These are phyloP conservation scores for Phrynocephalus versicolor DNA, from an alignment of 2,113 vertebrate species.

Conservation along the genomic window DNA sequence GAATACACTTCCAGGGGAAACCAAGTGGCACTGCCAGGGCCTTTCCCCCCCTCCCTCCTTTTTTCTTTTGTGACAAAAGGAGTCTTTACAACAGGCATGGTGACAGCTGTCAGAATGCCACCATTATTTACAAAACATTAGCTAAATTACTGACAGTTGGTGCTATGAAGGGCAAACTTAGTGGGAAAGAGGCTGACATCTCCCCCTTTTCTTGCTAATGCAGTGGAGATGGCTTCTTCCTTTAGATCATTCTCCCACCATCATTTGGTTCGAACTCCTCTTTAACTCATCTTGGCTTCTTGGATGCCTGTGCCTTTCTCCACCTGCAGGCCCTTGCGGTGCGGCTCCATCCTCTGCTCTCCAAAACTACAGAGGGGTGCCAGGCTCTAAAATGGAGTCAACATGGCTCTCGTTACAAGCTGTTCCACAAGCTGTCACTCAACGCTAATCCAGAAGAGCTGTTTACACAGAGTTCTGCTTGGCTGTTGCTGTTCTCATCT, in stretches of 20 bases:
- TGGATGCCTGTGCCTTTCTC: not conserved
- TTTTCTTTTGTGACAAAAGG: constrained; percentile 67
- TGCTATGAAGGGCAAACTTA: constrained; percentile 57
- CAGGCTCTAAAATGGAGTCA: constrained; percentile 19
- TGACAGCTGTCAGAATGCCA: constrained; percentile 80
- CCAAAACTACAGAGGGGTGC: not conserved
- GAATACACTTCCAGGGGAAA: constrained; percentile 55
- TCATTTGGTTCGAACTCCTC: not conserved
- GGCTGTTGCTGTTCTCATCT: not conserved
- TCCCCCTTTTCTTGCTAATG: constrained; percentile 27
- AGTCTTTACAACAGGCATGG: constrained; percentile 68
- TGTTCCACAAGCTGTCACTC: constrained; percentile 15
- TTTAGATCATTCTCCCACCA: fast-evolving
- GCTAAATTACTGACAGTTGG: constrained; percentile 81
- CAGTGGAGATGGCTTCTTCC: constrained; percentile 11
- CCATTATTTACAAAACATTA: constrained; percentile 79
- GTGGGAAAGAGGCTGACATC: constrained; percentile 67
- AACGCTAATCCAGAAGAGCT: not conserved
- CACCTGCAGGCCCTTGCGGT: constrained; percentile 9
- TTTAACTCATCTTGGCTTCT: fast-evolving
- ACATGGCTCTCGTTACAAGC: constrained; percentile 14
- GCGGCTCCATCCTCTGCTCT: not conserved
- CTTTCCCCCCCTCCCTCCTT: not conserved
- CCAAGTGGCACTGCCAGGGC: constrained; percentile 62
- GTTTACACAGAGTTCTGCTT: constrained; percentile 10